Percentiles rank a stretch among this genome's conserved stretches.
phyloP scores from a whole-genome alignment of 2,888 invertebrate genomes.

The Sphecodes monilicornis region DNA sequence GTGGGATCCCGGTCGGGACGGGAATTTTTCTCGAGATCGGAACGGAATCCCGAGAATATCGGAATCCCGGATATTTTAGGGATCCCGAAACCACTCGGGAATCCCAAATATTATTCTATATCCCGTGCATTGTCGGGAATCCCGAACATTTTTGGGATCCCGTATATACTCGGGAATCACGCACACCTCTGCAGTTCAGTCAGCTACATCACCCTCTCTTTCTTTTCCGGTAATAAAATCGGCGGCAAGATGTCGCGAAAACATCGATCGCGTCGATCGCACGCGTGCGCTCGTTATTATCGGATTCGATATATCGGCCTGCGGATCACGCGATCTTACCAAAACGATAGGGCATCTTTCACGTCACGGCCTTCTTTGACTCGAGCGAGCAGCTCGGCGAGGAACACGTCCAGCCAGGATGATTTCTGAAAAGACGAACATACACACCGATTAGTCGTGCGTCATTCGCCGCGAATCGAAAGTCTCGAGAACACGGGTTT shows the following conservation, averaged over 20 bases:
- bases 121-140: no score
- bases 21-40: no score
- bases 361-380: slow-evolving; percentile 86
- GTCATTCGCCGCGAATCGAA: neutral
- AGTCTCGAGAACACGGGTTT: neutral
- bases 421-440: slow-evolving; percentile 86
- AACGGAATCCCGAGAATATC: no score
- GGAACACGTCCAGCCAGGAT: slow-evolving; percentile 88
- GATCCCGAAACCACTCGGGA: no score
- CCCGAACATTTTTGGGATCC: no score
- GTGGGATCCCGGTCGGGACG: no score
- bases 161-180: no score
- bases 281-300: neutral
- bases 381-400: slow-evolving; percentile 87
- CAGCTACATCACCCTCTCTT: no score
- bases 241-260: neutral
- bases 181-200: no score
- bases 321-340: slow-evolving; percentile 83
- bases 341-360: slow-evolving; percentile 87
- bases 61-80: no score
- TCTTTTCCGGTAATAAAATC: neutral
- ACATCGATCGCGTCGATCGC: neutral
- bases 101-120: no score
- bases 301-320: neutral
- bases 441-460: neutral